Base-by-base conservation (phyloP, 2,888 invertebrate genomes). In the Rhagium mordax region DNA sequence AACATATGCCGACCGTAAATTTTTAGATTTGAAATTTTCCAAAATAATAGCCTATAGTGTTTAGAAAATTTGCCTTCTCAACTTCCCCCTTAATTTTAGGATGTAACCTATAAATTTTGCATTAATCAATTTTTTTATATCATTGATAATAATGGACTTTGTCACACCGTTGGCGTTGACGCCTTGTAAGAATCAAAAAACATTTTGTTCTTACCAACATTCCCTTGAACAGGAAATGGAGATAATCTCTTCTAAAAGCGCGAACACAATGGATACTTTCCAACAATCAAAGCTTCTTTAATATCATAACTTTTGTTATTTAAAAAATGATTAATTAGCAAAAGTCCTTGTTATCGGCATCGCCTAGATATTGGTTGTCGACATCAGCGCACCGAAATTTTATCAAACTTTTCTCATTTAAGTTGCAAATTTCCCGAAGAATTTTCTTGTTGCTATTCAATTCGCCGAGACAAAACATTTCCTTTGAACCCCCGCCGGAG, bases 261-360 rank as follows among this genome's bases (percentile, higher is more conserved):
- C 13, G 3, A 3, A 2, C 4, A 41, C 41, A 41, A n/a, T n/a
- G 13, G n/a, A 3, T 3, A 15, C 1, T n/a, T 41, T 10, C 1
- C 24, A 15, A 21, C 6, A n/a, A 7, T 27, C n/a, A 15, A n/a
- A 15, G 7, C 15, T 27, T 16, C 15, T 27, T n/a, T 13, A 16
- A 27, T 57, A 24, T 57, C 13, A 2, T 41, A 33, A 8, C 41
- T 3, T 2, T 41, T 59, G 29, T 64, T 64, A 64, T 49, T 64
- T 64, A 24, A 47, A 51, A 51, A 64, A 64, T 64, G 64, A 64
- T 64, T 51, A 49, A 64, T 64, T 64, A 51, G 27, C 18, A 8
- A 27, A 29, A 1, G 49, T 29, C 29, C 29, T 49, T 51, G 47
- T n/a, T 27, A 3, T 13, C 15, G 21, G 6, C 51, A 3, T 13